These are phyloP conservation scores for Drosophila lacertosa DNA, from an alignment of 1,140 invertebrate species.

Conservation along the genomic window DNA sequence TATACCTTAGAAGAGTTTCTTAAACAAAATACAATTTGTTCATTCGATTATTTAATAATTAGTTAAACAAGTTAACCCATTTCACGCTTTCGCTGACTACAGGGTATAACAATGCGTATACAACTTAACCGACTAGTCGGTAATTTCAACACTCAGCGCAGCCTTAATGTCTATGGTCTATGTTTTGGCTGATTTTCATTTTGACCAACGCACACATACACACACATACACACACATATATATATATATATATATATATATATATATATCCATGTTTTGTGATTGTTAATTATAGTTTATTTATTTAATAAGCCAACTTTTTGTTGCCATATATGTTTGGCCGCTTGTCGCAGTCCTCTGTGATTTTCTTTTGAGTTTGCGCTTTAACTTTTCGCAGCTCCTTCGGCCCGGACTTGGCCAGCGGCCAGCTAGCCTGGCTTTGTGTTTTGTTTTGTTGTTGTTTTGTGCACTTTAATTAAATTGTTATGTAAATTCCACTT, in stretches of 20 bases:
- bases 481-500: slow-evolving; percentile 78
- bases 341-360: slow-evolving; percentile 8
- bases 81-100: too few relatives aligned
- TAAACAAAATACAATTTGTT: too few relatives aligned
- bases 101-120: slow-evolving; percentile 31
- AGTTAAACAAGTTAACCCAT: not conserved
- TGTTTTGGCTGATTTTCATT: slow-evolving; percentile 16
- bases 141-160: slow-evolving; percentile 27
- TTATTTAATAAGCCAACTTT: slow-evolving; percentile 68
- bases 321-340: slow-evolving; percentile 35
- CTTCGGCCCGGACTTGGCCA: slow-evolving; percentile 29
- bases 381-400: slow-evolving; percentile 71
- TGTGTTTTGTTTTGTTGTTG: not conserved
- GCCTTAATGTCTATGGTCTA: slow-evolving; percentile 36
- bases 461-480: slow-evolving; percentile 71
- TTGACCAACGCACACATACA: slow-evolving; percentile 29
- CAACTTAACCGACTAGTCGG: slow-evolving; percentile 3
- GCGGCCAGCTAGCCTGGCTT: not conserved
- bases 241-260: too few relatives aligned
- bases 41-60: too few relatives aligned
- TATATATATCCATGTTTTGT: too few relatives aligned
- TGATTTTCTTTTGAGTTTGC: slow-evolving; percentile 53
- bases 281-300: slow-evolving; percentile 68
- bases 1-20: too few relatives aligned
- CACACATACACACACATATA: slow-evolving; percentile 31